Evolutionary conservation across 2,888 invertebrate species (phyloP).

Genomic region (Frankliniella intonsa): DNA sequence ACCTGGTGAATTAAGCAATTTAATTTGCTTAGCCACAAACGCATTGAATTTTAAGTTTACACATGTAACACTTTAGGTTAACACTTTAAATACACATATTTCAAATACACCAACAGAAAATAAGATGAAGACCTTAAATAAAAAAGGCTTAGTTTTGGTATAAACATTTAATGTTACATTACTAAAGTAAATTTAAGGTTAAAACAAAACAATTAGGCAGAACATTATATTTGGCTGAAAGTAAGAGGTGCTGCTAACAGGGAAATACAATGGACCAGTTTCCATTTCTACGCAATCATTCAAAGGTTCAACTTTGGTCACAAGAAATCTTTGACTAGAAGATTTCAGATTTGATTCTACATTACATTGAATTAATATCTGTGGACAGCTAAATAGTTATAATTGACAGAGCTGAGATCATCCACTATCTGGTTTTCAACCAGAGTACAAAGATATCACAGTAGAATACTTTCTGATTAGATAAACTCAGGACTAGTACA

Average conservation of each 20-base stretch:
- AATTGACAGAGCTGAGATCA: constrained; percentile 17
- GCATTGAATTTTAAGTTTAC: too few species aligned
- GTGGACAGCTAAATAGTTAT: background rate
- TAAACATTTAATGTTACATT: background rate
- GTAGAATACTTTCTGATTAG: background rate
- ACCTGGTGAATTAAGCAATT: too few species aligned
- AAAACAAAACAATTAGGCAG: background rate
- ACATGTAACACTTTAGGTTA: too few species aligned
- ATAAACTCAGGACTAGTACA: background rate
- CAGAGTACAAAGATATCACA: constrained; percentile 10
- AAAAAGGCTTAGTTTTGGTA: background rate
- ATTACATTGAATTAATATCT: background rate
- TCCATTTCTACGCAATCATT: background rate
- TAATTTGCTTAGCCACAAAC: too few species aligned
- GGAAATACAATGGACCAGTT: background rate
- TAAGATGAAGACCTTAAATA: background rate
- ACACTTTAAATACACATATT: too few species aligned
- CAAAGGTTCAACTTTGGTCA: background rate
- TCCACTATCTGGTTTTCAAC: background rate
- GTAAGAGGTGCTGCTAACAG: background rate
- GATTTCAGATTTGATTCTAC: background rate
- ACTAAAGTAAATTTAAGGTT: background rate
- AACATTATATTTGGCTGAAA: background rate
- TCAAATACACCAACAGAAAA: too few species aligned
- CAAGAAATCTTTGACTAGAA: background rate